phyloP scores from a whole-genome alignment of 2,797 vertebrate species.

The Xyrichtys novacula region DNA sequence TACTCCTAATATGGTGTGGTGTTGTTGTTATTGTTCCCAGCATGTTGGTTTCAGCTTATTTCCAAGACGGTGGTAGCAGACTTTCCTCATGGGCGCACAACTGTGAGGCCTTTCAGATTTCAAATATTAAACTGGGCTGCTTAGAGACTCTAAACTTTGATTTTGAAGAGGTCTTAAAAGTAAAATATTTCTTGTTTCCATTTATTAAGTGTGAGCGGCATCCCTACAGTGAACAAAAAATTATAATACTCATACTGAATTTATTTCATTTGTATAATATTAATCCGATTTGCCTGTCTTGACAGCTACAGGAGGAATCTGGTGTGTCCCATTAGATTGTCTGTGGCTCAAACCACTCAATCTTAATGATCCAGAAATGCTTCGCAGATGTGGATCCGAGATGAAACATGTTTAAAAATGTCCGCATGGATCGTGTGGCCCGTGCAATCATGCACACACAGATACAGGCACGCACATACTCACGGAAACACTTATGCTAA shows the following conservation, averaged over 20 bases:
- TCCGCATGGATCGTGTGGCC: too few species aligned
- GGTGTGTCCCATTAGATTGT: not conserved
- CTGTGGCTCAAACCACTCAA: too few species aligned
- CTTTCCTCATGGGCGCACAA: not conserved
- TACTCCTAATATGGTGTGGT: slow-evolving; percentile 11
- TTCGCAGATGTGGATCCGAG: too few species aligned
- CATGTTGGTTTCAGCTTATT: slow-evolving; percentile 8
- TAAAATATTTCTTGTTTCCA: not conserved
- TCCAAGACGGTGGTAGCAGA: not conserved
- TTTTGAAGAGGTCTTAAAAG: not conserved
- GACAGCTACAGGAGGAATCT: not conserved
- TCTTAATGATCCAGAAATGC: too few species aligned
- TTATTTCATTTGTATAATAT: too few species aligned
- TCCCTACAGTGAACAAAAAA: too few species aligned
- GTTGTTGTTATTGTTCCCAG: not conserved
- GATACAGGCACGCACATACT: too few species aligned
- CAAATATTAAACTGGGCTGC: not conserved
- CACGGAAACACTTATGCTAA: too few species aligned
- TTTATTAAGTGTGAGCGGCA: too few species aligned
- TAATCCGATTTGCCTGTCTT: not conserved
- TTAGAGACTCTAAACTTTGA: not conserved
- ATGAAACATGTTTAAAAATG: too few species aligned
- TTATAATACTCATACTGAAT: too few species aligned
- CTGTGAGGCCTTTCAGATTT: not conserved
- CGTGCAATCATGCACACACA: too few species aligned